Percentiles rank a stretch among this genome's conserved stretches.
phyloP scores from a whole-genome alignment of 1,140 invertebrate species.

The Cardiocondyla obscurior region DNA sequence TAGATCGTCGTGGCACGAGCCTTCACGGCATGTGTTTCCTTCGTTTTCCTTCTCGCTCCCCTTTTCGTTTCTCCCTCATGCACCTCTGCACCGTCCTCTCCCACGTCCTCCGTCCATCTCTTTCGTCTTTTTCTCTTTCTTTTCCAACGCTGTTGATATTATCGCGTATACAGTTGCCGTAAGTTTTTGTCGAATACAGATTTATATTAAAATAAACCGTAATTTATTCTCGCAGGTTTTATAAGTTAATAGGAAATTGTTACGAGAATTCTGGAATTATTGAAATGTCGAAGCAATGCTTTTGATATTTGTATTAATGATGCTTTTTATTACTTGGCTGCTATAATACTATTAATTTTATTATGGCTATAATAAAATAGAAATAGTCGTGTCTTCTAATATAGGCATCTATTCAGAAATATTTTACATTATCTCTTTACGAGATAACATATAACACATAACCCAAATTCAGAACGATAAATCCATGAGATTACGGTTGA shows the following conservation, averaged over 20 bases:
- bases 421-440: neutral
- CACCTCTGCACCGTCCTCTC: neutral
- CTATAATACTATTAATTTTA: neutral
- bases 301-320: neutral
- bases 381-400: neutral
- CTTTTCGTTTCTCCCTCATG: slow-evolving; percentile 1
- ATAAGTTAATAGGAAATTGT: neutral
- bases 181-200: neutral
- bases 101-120: neutral
- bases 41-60: slow-evolving; percentile 37
- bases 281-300: neutral
- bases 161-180: neutral
- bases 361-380: neutral
- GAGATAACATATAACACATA: neutral
- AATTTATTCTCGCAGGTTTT: neutral
- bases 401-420: neutral
- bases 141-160: neutral
- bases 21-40: slow-evolving; percentile 80
- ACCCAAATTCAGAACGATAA: neutral
- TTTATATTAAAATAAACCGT: neutral
- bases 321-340: neutral
- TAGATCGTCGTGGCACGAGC: slow-evolving; percentile 82
- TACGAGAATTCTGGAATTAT: neutral
- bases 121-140: neutral
- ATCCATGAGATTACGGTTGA: neutral